Evolutionary conservation across 2,113 vertebrate species (phyloP).

Genomic region (Mohoua ochrocephala): DNA sequence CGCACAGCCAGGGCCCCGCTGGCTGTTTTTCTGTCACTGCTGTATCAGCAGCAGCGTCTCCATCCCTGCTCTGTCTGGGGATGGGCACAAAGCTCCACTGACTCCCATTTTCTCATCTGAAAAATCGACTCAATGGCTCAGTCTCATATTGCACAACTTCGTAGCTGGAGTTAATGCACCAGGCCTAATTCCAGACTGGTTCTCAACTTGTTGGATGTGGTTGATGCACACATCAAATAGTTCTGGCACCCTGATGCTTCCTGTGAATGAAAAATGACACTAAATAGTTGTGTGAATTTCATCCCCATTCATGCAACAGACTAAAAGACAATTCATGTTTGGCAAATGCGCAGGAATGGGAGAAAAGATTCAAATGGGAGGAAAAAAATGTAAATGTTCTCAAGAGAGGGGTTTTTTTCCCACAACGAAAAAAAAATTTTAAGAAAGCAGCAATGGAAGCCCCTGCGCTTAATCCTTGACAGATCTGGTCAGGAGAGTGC

Average conservation of each 20-base stretch:
- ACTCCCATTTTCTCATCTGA: neutral
- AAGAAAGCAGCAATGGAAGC: neutral
- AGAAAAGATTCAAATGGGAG: neutral
- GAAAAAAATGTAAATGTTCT: neutral
- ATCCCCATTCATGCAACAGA: conserved; percentile 4
- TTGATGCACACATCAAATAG: neutral
- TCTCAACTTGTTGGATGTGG: neutral
- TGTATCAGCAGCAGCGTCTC: neutral
- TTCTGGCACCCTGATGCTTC: neutral
- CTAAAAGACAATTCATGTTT: neutral
- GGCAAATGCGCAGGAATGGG: neutral
- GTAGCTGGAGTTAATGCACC: neutral
- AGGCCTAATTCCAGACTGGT: neutral
- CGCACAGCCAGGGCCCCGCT: neutral
- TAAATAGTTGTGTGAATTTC: neutral
- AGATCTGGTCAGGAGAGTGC: neutral
- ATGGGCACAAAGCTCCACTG: neutral
- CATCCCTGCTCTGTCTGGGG: neutral
- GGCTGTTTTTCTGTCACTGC: neutral
- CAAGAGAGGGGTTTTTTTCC: neutral
- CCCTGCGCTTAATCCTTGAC: neutral
- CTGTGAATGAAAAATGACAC: conserved; percentile 28
- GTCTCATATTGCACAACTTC: neutral
- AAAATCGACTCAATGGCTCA: neutral
- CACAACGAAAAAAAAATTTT: neutral